Evolutionary conservation across 2,888 invertebrate species (phyloP).

Genomic region (Dinocampus coccinellae): DNA sequence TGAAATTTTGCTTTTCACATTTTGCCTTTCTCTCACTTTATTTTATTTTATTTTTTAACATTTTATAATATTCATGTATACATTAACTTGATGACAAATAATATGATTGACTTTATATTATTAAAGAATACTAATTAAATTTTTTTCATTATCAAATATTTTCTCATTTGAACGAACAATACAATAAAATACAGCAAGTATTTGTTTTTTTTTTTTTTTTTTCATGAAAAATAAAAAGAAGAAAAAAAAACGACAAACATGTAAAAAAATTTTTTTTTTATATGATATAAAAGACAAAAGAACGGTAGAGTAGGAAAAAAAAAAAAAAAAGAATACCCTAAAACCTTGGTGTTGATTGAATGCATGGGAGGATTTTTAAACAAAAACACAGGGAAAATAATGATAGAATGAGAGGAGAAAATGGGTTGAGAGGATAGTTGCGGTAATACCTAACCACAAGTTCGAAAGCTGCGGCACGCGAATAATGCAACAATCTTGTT

Average conservation of each 20-base stretch:
- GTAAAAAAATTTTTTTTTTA: too few species aligned
- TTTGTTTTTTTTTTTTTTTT: not conserved
- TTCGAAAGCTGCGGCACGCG: conserved; percentile 64
- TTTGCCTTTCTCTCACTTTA: conserved; percentile 22
- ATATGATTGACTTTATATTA: not conserved
- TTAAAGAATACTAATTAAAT: not conserved
- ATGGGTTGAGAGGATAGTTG: conserved; percentile 32
- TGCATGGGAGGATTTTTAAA: not conserved
- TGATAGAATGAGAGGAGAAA: conserved; percentile 16
- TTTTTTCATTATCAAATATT: not conserved
- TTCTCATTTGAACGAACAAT: not conserved
- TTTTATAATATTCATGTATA: not conserved
- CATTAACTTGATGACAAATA: not conserved
- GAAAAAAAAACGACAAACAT: too few species aligned
- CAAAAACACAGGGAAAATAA: conserved; percentile 24
- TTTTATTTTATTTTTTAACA: not conserved
- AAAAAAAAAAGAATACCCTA: too few species aligned
- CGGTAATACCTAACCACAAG: conserved; percentile 51
- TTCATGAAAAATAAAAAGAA: too few species aligned
- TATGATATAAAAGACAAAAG: too few species aligned
- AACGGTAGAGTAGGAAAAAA: too few species aligned
- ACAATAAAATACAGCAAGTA: too few species aligned
- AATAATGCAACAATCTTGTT: conserved; percentile 68
- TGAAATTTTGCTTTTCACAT: not conserved
- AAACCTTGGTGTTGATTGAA: too few species aligned